Conservation (phyloP, 35 echinoderm and acorn worm species). For the Apostichopus parvimensis region DNA sequence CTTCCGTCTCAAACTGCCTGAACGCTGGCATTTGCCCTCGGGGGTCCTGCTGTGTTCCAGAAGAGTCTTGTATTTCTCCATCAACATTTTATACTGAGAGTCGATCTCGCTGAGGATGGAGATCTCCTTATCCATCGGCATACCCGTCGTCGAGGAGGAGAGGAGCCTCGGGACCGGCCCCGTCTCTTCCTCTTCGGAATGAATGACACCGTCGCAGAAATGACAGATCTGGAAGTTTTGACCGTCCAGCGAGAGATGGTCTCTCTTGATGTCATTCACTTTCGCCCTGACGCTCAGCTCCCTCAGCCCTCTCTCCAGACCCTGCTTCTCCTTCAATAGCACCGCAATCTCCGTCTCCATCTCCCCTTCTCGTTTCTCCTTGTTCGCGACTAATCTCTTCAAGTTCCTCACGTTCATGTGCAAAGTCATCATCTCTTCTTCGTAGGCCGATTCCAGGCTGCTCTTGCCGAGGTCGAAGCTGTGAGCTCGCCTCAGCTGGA, state of each 20-base stretch:
- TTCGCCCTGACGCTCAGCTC: conserved; percentile 68
- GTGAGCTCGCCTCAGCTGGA: conserved; percentile 74
- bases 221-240: conserved; percentile 75
- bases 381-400: conserved; percentile 47
- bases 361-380: conserved; percentile 67
- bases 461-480: conserved; percentile 82
- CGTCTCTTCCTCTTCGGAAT: conserved; percentile 47
- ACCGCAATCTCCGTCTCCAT: conserved; percentile 82
- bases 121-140: conserved; percentile 65
- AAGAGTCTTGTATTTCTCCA: conserved; percentile 95
- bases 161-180: conserved; percentile 55
- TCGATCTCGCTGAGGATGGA: conserved; percentile 89
- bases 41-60: conserved; percentile 67
- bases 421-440: conserved; percentile 76
- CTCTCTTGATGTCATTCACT: conserved; percentile 73
- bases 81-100: conserved; percentile 80
- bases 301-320: conserved; percentile 54
- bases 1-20: conserved; percentile 74
- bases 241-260: conserved; percentile 59
- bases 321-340: conserved; percentile 69
- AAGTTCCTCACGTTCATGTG: conserved; percentile 68
- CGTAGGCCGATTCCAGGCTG: conserved; percentile 52
- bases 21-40: conserved; percentile 49
- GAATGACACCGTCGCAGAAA: conserved; percentile 87
- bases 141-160: conserved; percentile 28